Evolutionary conservation across 2,888 invertebrate species (phyloP).

Genomic region (Drosophila paranaensis): DNA sequence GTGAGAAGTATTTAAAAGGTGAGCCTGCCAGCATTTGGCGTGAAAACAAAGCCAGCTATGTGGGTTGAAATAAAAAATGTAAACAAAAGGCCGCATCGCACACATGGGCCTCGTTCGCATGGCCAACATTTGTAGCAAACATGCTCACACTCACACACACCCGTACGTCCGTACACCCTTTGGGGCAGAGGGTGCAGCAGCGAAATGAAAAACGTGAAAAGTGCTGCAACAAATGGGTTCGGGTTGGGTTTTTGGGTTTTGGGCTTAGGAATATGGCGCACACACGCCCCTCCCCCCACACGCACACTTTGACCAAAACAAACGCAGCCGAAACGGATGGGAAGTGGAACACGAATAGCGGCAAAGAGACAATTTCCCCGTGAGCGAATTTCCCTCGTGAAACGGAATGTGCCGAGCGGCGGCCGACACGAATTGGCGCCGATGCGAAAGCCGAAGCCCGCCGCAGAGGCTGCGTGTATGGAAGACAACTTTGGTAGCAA

Average conservation of each 20-base stretch:
- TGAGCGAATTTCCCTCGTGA: slow-evolving; percentile 58
- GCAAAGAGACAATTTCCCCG: slow-evolving; percentile 39
- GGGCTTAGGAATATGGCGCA: background rate
- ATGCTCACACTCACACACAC: slow-evolving; percentile 10
- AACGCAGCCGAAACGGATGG: slow-evolving; percentile 22
- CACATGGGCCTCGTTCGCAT: slow-evolving; percentile 66
- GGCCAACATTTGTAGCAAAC: slow-evolving; percentile 59
- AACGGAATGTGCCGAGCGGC: slow-evolving; percentile 26
- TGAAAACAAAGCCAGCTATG: slow-evolving; percentile 62
- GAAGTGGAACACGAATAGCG: slow-evolving; percentile 20
- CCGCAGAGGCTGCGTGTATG: slow-evolving; percentile 50
- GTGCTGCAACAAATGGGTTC: slow-evolving; percentile 72
- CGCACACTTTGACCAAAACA: slow-evolving; percentile 15
- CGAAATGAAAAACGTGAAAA: slow-evolving; percentile 74
- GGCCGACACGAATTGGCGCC: slow-evolving; percentile 5
- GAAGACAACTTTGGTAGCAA: slow-evolving; percentile 67
- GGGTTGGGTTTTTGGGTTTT: slow-evolving; percentile 47
- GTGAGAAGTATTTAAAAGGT: slow-evolving; percentile 67
- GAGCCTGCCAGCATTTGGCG: slow-evolving; percentile 46
- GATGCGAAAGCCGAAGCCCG: slow-evolving; percentile 26
- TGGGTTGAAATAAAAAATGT: slow-evolving; percentile 76
- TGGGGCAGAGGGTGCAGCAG: slow-evolving; percentile 40
- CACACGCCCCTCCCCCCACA: background rate
- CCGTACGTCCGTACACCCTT: slow-evolving; percentile 7
- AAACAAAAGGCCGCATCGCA: slow-evolving; percentile 73